A percentile compares a stretch with the other conserved stretches of the same genome.
Conservation (phyloP, 92 coral and sea anemone species). For the Phenganax stokvisi region DNA sequence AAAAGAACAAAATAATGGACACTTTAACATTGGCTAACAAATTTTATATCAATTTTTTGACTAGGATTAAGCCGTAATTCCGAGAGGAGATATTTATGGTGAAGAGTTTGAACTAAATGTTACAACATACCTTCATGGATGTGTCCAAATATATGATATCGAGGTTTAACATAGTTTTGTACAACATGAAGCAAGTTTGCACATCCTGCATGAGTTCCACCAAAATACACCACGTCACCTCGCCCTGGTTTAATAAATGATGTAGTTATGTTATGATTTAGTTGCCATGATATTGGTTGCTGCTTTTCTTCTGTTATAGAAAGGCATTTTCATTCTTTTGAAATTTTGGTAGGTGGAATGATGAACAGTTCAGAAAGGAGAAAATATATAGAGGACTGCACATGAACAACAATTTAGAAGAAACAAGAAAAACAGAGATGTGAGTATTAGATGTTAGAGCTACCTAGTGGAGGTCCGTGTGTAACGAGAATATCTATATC, state of each 20-base stretch:
- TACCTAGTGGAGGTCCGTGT: conserved; percentile 91
- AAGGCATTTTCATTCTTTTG: too few species aligned
- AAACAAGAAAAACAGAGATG: neutral
- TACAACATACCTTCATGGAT: conserved; percentile 82
- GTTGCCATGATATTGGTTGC: too few species aligned
- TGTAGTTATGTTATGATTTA: too few species aligned
- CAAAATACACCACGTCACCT: conserved; percentile 21
- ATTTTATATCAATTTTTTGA: neutral
- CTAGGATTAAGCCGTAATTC: neutral
- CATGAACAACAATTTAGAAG: too few species aligned
- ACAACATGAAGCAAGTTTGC: conserved; percentile 70
- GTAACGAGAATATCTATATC: conserved; percentile 80
- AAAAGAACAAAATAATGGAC: neutral
- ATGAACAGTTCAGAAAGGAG: neutral
- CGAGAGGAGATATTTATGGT: neutral
- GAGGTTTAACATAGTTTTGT: conserved; percentile 78
- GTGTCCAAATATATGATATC: conserved; percentile 93
- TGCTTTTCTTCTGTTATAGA: too few species aligned
- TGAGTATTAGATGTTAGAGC: neutral
- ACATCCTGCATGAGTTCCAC: conserved; percentile 33
- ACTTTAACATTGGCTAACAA: neutral
- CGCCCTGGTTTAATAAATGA: conserved; percentile 47
- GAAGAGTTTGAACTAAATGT: neutral
- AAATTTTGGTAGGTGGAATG: too few species aligned
- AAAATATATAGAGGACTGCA: too few species aligned